Percentiles rank a stretch among this genome's conserved stretches.
Conservation (phyloP, 2,888 invertebrate species). For the Atherix ibis region DNA sequence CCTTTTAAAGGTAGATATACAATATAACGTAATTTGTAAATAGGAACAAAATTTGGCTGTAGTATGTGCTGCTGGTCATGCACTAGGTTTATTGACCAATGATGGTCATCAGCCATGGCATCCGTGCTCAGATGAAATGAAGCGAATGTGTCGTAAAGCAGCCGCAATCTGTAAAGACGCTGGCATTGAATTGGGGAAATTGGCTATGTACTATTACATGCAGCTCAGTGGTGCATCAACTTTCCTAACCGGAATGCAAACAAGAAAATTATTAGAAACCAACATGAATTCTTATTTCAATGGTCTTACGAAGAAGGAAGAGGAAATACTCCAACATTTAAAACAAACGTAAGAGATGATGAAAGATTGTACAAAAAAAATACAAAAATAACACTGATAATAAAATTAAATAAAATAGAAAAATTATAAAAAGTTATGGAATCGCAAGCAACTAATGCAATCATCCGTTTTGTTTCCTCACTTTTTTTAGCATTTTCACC, state of each 20-base stretch:
- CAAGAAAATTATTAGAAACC: constrained; percentile 39
- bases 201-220: constrained; percentile 52
- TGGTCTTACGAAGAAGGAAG: constrained; percentile 51
- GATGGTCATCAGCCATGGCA: constrained; percentile 66
- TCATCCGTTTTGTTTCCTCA: no score
- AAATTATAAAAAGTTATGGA: no score
- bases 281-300: constrained; percentile 47
- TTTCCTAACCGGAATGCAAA: constrained; percentile 64
- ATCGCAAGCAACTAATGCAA: no score
- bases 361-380: no score
- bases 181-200: constrained; percentile 48
- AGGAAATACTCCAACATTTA: constrained; percentile 42
- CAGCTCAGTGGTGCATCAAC: constrained; percentile 47
- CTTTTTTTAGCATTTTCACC: constrained; percentile 33
- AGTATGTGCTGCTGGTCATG: constrained; percentile 67
- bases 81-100: constrained; percentile 69
- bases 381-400: no score
- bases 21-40: no score
- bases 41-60: constrained; percentile 47
- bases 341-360: constrained; percentile 42
- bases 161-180: constrained; percentile 48
- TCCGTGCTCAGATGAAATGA: constrained; percentile 50
- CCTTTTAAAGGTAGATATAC: no score
- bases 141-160: constrained; percentile 44
- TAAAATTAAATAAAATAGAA: no score